Percentiles rank a stretch among this genome's conserved stretches.
These are phyloP conservation scores for Drosophila siamana DNA, from an alignment of 2,888 invertebrate genomes.

Conservation along the genomic window DNA sequence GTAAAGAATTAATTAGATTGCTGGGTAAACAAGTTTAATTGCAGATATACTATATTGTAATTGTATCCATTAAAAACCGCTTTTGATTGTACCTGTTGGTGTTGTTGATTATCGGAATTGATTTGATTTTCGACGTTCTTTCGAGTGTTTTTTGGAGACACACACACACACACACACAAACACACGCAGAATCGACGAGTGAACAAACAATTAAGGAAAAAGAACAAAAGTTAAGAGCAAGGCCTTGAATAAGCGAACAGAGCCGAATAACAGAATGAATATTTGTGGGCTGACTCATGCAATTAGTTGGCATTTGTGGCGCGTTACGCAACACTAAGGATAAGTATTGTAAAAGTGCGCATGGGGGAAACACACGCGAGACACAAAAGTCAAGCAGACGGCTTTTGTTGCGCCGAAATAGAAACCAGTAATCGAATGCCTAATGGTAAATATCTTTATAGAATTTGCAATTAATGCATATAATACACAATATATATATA, in stretches of 20 bases:
- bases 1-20: background rate
- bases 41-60: conserved; percentile 9
- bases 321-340: background rate
- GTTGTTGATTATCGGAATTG: background rate
- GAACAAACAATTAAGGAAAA: background rate
- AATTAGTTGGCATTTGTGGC: background rate
- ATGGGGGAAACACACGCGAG: too few relatives aligned
- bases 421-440: background rate
- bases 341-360: background rate
- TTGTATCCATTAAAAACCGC: conserved; percentile 11
- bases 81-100: conserved; percentile 5
- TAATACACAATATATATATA: too few relatives aligned
- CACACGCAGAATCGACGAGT: too few relatives aligned
- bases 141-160: too few relatives aligned
- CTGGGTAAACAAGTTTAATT: conserved; percentile 8
- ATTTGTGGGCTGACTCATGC: background rate
- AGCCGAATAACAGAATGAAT: background rate
- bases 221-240: conserved; percentile 4
- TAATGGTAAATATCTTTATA: background rate
- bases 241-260: background rate
- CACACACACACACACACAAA: too few relatives aligned
- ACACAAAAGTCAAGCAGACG: too few relatives aligned
- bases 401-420: too few relatives aligned
- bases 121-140: conserved; percentile 12
- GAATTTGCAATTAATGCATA: background rate